A percentile compares a stretch with the other conserved stretches of the same genome.
Conservation (phyloP, 2,888 invertebrate species). For the Sinopyrophorus schimmeli region DNA sequence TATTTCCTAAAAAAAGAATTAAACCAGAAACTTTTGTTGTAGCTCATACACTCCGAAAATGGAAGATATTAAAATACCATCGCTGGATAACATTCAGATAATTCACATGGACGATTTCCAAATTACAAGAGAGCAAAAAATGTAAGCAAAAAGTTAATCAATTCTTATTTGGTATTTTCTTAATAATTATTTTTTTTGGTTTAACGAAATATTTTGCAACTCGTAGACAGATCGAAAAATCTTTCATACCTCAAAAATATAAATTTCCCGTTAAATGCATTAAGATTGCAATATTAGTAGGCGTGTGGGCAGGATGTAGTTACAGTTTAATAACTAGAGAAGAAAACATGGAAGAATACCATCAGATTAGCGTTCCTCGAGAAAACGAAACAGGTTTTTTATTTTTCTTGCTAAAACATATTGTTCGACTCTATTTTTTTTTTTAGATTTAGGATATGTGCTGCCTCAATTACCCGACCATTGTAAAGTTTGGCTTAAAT, state of each 20-base stretch:
- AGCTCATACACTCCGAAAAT: no score
- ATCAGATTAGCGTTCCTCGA: constrained; percentile 61
- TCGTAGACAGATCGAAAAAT: no score
- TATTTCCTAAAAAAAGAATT: no score
- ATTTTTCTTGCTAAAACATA: background rate
- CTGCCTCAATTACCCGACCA: constrained; percentile 45
- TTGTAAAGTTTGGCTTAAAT: constrained; percentile 57
- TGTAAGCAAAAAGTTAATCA: no score
- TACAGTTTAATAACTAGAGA: constrained; percentile 69
- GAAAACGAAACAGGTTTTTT: constrained; percentile 14
- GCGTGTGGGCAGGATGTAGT: constrained; percentile 71
- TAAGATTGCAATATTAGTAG: constrained; percentile 63
- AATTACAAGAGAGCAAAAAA: no score
- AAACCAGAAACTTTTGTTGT: no score
- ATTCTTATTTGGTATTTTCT: no score
- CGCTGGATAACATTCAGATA: no score
- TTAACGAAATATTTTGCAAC: no score
- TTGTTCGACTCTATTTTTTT: background rate
- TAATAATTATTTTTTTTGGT: no score
- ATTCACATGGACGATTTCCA: no score
- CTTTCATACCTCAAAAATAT: constrained; percentile 33
- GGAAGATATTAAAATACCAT: no score
- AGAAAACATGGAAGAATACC: constrained; percentile 64
- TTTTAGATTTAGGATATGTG: constrained; percentile 38
- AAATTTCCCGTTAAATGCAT: constrained; percentile 44